phyloP scores from a whole-genome alignment of 1,140 invertebrate genomes.

The Eurosta solidaginis region DNA sequence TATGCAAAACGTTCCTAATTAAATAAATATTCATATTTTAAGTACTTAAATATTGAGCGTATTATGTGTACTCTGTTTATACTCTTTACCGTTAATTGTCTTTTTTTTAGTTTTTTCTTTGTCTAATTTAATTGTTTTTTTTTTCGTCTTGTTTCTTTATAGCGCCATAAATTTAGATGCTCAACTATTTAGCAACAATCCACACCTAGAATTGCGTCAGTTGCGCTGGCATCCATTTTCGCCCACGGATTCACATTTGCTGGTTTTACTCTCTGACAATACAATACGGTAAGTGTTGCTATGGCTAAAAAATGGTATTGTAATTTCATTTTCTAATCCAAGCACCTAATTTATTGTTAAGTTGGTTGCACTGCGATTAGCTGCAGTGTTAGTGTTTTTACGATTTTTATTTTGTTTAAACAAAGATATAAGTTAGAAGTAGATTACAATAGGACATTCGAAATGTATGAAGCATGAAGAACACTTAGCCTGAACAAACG shows the following conservation, averaged over 20 bases:
- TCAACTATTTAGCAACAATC: constrained; percentile 64
- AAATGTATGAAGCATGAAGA: too few species aligned
- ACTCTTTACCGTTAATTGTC: neutral
- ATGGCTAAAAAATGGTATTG: neutral
- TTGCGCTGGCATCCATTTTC: constrained; percentile 84
- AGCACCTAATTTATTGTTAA: constrained; percentile 12
- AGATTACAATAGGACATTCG: too few species aligned
- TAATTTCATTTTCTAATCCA: constrained; percentile 14
- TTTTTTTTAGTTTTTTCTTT: neutral
- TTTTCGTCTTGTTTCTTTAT: constrained; percentile 40
- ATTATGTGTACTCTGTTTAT: neutral
- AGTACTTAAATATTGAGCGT: neutral
- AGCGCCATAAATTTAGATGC: constrained; percentile 69
- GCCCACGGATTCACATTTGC: constrained; percentile 72
- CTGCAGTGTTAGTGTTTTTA: neutral
- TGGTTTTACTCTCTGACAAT: constrained; percentile 83
- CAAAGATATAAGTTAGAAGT: neutral
- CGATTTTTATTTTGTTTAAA: neutral
- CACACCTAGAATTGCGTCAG: constrained; percentile 67
- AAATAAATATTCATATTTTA: constrained; percentile 27
- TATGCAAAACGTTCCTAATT: neutral
- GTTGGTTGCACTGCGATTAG: neutral
- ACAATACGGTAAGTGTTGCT: constrained; percentile 69
- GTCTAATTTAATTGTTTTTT: neutral
- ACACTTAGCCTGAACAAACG: too few species aligned